Conservation (phyloP, 1,140 invertebrate species). For the Bombus ignitus region DNA sequence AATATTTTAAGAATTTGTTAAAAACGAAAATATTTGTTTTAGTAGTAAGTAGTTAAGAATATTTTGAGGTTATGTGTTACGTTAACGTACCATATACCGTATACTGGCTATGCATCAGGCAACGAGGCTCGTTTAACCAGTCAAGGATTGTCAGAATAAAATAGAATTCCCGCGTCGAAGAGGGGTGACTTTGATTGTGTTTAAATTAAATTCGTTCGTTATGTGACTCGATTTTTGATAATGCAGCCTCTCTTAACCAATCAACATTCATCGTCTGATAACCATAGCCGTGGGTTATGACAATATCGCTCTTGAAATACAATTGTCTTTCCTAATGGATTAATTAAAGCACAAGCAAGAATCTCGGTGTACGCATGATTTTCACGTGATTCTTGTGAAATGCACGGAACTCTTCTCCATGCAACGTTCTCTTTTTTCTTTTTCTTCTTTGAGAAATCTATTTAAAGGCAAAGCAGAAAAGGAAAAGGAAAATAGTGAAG, state of each 20-base stretch:
- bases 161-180: conserved; percentile 11
- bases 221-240: conserved; percentile 39
- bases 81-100: neutral
- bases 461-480: too few relatives aligned
- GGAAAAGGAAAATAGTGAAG: too few relatives aligned
- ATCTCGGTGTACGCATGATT: neutral
- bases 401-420: neutral
- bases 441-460: neutral
- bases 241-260: neutral
- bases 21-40: too few relatives aligned
- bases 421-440: neutral
- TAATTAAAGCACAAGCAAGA: neutral
- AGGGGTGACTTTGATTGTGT: conserved; percentile 27
- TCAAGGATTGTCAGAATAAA: neutral
- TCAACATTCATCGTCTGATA: conserved; percentile 16
- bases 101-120: neutral
- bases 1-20: too few relatives aligned
- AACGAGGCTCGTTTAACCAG: neutral
- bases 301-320: neutral
- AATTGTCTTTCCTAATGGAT: neutral
- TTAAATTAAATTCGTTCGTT: conserved; percentile 3
- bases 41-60: neutral
- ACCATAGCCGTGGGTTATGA: neutral
- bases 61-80: neutral
- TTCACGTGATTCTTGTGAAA: too few relatives aligned